Base-by-base conservation (phyloP, 2,797 vertebrate species). In the Onychomys arenicola region DNA sequence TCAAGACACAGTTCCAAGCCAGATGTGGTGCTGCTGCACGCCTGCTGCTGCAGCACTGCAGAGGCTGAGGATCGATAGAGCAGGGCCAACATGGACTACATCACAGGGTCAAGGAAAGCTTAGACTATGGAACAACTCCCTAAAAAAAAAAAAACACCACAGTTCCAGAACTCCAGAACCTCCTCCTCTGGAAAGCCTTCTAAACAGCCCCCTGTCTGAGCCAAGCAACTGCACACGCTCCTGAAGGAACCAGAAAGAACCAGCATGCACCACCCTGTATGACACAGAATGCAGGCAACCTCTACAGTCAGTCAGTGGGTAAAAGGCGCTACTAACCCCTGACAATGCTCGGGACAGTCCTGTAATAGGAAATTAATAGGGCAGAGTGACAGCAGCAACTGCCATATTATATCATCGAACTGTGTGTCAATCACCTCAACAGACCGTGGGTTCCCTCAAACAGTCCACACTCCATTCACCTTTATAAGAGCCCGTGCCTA, bases 181-280 rank as follows among this genome's bases (percentile, higher is more conserved):
- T 73, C 8, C 14, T 94, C 23, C 19, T 93, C 40, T 89, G 61
- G n/a, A 67, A 96, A 83, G 34, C 55, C 40, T 75, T 90, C 69
- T 84, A 94, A 89, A 82, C 14, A 29, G 57, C 52, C 78, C 78
- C 37, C 82, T 12, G 1, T 29, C 57, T 91, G 14, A 88, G 61
- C 49, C 69, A 32, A 25, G 14, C 52, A 73, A 80, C 37, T 65
- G 25, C 19, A 16, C 2, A 6, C 75, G 46, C n/a, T 63, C 43
- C 11, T 69, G 12, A 37, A 85, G 34, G 59, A 87, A 37, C 43
- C 46, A 37, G 19, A n/a, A 49, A 85, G 6, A 7, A 92, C 40
- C 0, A 67, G 32, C 17, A 29, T 25, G 40, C 73, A 77, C 71
- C 61, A 27, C 27, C 40, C 46, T 75, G 4, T 65, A 65, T 8